These are phyloP conservation scores for Carassius auratus DNA, from an alignment of 2,113 vertebrate species.

Conservation along the genomic window DNA sequence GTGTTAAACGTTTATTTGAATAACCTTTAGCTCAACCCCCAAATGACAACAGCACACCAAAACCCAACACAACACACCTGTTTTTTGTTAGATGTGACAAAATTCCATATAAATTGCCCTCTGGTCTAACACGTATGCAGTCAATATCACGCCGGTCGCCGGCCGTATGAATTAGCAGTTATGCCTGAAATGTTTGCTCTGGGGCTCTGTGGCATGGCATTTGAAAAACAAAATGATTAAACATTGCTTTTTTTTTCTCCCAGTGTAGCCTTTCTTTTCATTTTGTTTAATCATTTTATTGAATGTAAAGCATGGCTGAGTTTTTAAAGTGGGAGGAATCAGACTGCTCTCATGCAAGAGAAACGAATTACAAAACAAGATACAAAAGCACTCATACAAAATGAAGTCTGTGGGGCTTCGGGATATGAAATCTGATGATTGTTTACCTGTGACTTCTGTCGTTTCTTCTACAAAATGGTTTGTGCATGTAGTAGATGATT, in stretches of 20 bases:
- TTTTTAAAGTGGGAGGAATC: slow-evolving; percentile 9
- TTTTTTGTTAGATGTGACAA: slow-evolving; percentile 56
- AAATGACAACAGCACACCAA: slow-evolving; percentile 34
- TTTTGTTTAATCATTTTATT: slow-evolving; percentile 29
- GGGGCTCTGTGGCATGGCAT: slow-evolving; percentile 26
- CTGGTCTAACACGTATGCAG: slow-evolving; percentile 46
- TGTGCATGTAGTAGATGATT: neutral
- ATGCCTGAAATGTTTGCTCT: slow-evolving; percentile 59
- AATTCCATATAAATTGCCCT: slow-evolving; percentile 56
- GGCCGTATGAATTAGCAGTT: slow-evolving; percentile 64
- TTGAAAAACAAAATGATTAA: slow-evolving; percentile 47
- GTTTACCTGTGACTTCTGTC: neutral
- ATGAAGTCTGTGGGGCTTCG: neutral
- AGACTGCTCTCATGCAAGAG: neutral
- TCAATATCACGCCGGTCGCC: slow-evolving; percentile 64
- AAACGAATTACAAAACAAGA: slow-evolving; percentile 14
- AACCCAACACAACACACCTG: slow-evolving; percentile 61
- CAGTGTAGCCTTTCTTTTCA: slow-evolving; percentile 28
- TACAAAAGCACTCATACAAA: slow-evolving; percentile 1
- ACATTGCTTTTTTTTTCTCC: slow-evolving; percentile 14
- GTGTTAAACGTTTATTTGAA: slow-evolving; percentile 57
- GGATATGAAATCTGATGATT: slow-evolving; percentile 14
- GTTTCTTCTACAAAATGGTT: neutral
- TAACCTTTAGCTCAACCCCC: slow-evolving; percentile 34
- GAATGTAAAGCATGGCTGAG: slow-evolving; percentile 34